Evolutionary conservation across 1,140 invertebrate species (phyloP), one percentile per base, ranked within the genome.

Genomic region (Anoplolepis gracilipes): DNA sequence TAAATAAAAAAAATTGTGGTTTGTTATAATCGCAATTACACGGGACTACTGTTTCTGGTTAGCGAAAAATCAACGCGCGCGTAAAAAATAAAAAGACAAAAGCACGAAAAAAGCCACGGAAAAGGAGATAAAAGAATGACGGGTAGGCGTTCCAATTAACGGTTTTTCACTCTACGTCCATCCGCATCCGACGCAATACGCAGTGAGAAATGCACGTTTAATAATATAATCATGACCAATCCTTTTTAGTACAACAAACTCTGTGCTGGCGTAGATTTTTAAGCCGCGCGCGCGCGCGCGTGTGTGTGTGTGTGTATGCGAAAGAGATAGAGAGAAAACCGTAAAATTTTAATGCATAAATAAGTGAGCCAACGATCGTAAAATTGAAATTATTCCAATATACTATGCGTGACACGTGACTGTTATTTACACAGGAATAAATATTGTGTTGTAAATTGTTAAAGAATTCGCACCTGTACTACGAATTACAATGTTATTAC

Each of bases 61-160:
- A 7, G 55, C 25, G 28, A n/a, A 36, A 84, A 76, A 84, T 84
- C 55, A 62, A 46, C 42, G 70, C 2, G 30, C 19, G 75, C 28
- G n/a, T 0, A 8, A 10, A 25, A 75, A 84, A 76, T 39, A 42
- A 46, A 49, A 42, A 28, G 22, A 64, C 7, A 2, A 25, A 13
- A 42, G 8, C 22, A 8, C 55, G 13, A 6, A 39, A 65, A 77
- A 64, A 30, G 49, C 22, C 16, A 36, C 25, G 49, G 30, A 84
- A 49, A 84, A 76, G 62, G 25, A 53, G 76, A 22, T 53, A 39
- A 36, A 75, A 19, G 16, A 62, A 55, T 11, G 39, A 25, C 49
- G 22, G 39, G 16, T 70, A 70, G 77, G 49, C 77, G 65, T 81
- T 70, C 77, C 77, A 81, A 81, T 81, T 81, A 81, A 81, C 65